Evolutionary conservation across 2,888 invertebrate genomes (phyloP), one percentile per base, ranked within the genome.

Genomic region (Steinernema carpocapsae): DNA sequence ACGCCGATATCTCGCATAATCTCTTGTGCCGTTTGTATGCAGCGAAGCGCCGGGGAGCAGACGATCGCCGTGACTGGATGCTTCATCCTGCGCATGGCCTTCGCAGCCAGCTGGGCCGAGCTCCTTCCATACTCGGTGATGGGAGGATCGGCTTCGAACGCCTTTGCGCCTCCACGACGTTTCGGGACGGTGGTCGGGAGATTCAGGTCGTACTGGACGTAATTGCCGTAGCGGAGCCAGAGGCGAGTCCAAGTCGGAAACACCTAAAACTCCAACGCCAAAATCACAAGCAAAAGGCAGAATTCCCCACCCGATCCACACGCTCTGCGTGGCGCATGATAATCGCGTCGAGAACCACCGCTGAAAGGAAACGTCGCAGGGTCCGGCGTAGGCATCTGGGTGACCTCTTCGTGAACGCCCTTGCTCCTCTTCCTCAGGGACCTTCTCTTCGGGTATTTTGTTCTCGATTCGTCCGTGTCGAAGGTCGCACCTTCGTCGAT

Each of bases 1-100:
- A 29, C 6, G 12, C 70, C 52, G 3, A 76, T 10, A 12, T 42
- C 72, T 12, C 32, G 19, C 6, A 71, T 59, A n/a, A 76, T 12
- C 10, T 70, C 42, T 32, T 76, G 70, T 17, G 76, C 76, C 29
- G 76, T 76, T 42, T 76, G 59, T n/a, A 76, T 19, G 51, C 76
- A 76, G 17, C 76, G 70, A n/a, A 76, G 43, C 0, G 76, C 76
- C 6, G 76, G 76, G 0, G 76, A 76, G 26, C 51, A 77, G 73
- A 74, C 77, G 24, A 76, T 72, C 17, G 70, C 43, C 17, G 48
- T 43, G 0, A 76, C 19, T 1, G 32, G 64, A 29, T 22, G 12
- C 19, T 56, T 24, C 12, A 51, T 29, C n/a, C 24, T 37, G 2
- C 19, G 24, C 24, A 76, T 32, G 1, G 76, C 52, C 46, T 72